Base-by-base conservation (phyloP, 2,797 vertebrate genomes). In the Malacoctenus gilli region DNA sequence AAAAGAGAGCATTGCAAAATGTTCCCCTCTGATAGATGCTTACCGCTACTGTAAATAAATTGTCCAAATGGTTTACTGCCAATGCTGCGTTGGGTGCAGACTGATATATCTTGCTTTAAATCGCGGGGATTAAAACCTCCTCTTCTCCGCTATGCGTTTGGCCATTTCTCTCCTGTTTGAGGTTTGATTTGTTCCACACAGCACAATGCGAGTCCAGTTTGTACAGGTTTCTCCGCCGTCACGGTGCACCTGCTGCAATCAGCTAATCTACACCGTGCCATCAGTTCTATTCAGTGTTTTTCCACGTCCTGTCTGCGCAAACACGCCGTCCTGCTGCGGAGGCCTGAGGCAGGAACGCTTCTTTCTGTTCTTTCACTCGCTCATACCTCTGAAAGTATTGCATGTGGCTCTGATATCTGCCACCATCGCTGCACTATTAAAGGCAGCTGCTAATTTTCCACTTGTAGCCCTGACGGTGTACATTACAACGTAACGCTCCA, bases 21-120 rank as follows among this genome's bases (percentile, higher is more conserved):
- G 51, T 83, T 67, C 25, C 23, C 37, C 49, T 6, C 18, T 47
- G 25, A 57, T 61, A 61, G 72, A 64, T 58, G 51, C 59, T 54
- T 52, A 54, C 47, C 71, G 42, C 34, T 14, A 5, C 38, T 22
- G 3, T 62, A 64, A 71, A 70, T 43, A 74, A 57, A 67, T 21
- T 32, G 11, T 58, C 43, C 35, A 25, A 40, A 47, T 55, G 3
- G 36, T 59, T 22, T 21, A 28, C 36, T 39, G 10, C 23, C 46
- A 39, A 37, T 61, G 53, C 14, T 28, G 39, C 4, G 1, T 35
- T 42, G 39, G 28, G 46, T 47, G 43, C 36, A 32, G 21, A 64
- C 14, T 23, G 37, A 49, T 39, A 38, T 40, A 14, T 52, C 1
- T 37, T 11, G 21, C 11, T 51, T 48, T n/a, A 51, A 63, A 37